Percentiles rank a stretch among this genome's conserved stretches.
Evolutionary conservation across 2,797 vertebrate species (phyloP).

Genomic region (Acanthurus lineatus): DNA sequence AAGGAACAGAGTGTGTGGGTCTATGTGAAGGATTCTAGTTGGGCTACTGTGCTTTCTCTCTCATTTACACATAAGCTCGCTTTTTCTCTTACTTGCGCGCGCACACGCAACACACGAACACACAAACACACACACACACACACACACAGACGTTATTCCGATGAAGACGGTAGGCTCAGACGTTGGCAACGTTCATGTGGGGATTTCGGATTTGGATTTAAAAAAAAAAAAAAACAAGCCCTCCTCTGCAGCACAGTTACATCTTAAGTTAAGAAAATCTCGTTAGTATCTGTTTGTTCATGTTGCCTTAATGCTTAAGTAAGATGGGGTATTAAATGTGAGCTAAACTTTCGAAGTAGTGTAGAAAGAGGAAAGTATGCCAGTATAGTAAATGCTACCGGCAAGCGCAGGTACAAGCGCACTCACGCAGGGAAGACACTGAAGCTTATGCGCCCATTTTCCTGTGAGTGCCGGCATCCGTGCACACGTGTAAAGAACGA

Average conservation of each 20-base stretch:
- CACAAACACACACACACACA: constrained; percentile 7
- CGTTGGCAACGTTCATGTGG: neutral
- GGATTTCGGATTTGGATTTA: neutral
- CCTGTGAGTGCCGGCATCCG: neutral
- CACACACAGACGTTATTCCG: constrained; percentile 14
- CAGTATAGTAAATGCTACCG: neutral
- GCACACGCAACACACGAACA: constrained; percentile 8
- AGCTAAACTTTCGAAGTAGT: constrained; percentile 38
- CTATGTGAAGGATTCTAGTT: constrained; percentile 24
- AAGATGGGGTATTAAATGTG: neutral
- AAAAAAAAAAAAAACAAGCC: constrained; percentile 2
- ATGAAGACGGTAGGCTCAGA: neutral
- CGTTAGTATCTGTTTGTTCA: neutral
- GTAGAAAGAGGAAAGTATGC: neutral
- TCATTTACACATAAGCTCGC: neutral
- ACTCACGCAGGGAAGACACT: constrained; percentile 18
- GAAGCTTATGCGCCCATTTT: neutral
- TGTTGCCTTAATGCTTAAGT: neutral
- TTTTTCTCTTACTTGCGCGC: neutral
- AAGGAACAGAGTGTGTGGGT: constrained; percentile 25
- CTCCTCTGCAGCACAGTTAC: neutral
- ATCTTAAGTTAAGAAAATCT: neutral
- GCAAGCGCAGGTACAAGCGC: constrained; percentile 7
- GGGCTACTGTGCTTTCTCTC: constrained; percentile 1
- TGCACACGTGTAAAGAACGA: constrained; percentile 8